Evolutionary conservation across 1,140 invertebrate genomes (phyloP).

Genomic region (Drosophila funebris): DNA sequence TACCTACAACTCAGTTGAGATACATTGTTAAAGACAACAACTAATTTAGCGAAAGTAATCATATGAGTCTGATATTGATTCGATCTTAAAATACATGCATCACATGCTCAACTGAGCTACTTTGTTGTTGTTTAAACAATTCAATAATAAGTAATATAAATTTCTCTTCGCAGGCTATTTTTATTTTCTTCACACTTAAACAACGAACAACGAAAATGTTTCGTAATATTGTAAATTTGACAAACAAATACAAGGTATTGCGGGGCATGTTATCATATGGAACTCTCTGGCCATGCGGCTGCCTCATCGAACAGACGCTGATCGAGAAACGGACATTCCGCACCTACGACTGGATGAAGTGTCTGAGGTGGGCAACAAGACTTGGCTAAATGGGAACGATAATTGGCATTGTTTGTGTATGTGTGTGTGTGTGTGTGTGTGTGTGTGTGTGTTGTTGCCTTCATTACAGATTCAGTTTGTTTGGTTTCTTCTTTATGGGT

Average conservation of each 20-base stretch:
- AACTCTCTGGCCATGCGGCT: conserved; percentile 86
- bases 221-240: conserved; percentile 70
- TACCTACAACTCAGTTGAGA: too few species aligned
- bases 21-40: too few species aligned
- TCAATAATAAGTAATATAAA: background rate
- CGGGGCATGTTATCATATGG: conserved; percentile 87
- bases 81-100: background rate
- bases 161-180: conserved; percentile 15
- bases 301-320: conserved; percentile 85
- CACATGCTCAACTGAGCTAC: background rate
- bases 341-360: conserved; percentile 82
- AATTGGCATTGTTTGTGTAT: conserved; percentile 12
- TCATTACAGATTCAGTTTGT: conserved; percentile 85
- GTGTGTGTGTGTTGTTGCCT: background rate
- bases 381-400: background rate
- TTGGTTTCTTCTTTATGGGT: conserved; percentile 87
- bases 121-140: background rate
- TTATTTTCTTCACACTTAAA: conserved; percentile 15
- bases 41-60: too few species aligned
- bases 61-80: too few species aligned
- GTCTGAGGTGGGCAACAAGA: conserved; percentile 81
- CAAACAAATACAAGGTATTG: conserved; percentile 85
- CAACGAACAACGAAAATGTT: conserved; percentile 60
- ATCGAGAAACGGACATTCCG: conserved; percentile 85
- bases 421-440: too few species aligned